These are phyloP conservation scores for Drosophila kuntzei DNA, from an alignment of 2,888 invertebrate genomes.

Conservation along the genomic window DNA sequence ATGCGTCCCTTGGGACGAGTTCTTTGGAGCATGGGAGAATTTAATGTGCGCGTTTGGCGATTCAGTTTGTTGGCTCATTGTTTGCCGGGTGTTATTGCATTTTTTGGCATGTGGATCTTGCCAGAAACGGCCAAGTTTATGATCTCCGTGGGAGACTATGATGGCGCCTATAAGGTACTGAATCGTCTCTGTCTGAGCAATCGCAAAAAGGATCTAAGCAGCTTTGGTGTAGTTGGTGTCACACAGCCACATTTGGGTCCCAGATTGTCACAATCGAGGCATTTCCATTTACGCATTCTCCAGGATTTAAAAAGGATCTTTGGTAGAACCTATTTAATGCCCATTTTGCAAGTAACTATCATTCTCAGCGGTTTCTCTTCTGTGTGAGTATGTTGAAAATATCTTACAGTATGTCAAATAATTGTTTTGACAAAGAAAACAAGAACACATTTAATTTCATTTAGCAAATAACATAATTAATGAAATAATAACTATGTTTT, in stretches of 20 bases:
- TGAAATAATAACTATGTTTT: too few species aligned
- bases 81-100: neutral
- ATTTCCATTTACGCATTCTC: neutral
- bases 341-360: neutral
- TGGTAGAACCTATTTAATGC: neutral
- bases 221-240: neutral
- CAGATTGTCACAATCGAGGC: neutral
- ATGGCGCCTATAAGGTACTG: neutral
- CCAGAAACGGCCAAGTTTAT: slow-evolving; percentile 13
- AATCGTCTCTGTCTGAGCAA: slow-evolving; percentile 4
- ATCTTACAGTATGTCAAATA: too few species aligned
- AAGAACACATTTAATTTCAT: too few species aligned
- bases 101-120: neutral
- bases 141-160: neutral
- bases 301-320: neutral
- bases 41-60: neutral
- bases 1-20: neutral
- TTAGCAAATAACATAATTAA: too few species aligned
- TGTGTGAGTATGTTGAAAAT: neutral
- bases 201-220: neutral
- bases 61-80: slow-evolving; percentile 1
- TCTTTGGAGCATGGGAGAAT: neutral
- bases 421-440: neutral
- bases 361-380: slow-evolving; percentile 2
- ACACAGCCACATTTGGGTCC: neutral